A percentile compares a stretch with the other conserved stretches of the same genome.
Evolutionary conservation across 2,113 vertebrate genomes (phyloP).

Genomic region (Daboia siamensis): DNA sequence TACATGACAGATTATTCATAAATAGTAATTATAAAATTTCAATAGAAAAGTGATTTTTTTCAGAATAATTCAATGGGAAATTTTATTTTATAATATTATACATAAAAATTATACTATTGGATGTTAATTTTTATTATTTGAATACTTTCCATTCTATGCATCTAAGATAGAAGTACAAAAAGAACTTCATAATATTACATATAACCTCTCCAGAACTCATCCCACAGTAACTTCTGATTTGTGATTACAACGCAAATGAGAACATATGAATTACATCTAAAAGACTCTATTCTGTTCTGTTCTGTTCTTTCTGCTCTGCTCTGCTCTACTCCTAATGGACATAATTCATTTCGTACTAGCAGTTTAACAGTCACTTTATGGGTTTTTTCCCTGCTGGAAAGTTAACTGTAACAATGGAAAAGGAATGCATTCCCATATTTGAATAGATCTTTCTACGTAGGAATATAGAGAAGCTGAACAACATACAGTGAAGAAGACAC

Average conservation of each 20-base stretch:
- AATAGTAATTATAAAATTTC: not conserved
- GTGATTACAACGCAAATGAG: not conserved
- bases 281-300: not conserved
- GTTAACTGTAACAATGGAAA: not conserved
- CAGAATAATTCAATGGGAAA: not conserved
- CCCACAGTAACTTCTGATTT: not conserved
- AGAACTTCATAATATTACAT: not conserved
- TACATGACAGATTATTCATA: not conserved
- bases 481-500: not conserved
- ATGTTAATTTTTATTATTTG: not conserved
- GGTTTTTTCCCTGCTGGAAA: not conserved
- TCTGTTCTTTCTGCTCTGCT: not conserved
- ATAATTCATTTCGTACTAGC: conserved; percentile 6
- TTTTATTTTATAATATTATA: not conserved
- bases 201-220: not conserved
- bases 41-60: not conserved
- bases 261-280: not conserved
- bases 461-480: not conserved
- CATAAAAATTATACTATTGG: not conserved
- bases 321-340: not conserved
- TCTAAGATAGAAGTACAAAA: not conserved
- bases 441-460: not conserved
- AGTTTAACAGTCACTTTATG: not conserved
- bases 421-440: not conserved
- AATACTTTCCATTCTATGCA: not conserved